Percentiles rank a stretch among this genome's conserved stretches.
phyloP scores from a whole-genome alignment of 2,888 invertebrate species.

The Crematogaster levior region DNA sequence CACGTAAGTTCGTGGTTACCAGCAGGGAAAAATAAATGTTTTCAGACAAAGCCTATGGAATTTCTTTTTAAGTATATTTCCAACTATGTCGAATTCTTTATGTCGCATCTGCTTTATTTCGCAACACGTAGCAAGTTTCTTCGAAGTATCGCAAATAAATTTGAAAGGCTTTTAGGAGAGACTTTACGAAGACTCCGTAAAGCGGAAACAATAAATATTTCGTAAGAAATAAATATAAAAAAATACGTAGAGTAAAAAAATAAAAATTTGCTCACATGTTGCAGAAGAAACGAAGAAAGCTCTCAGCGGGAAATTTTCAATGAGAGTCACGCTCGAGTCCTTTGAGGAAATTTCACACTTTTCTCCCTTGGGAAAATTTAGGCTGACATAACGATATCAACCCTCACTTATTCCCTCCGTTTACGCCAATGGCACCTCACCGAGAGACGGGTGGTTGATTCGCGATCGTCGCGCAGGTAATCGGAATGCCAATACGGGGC shows the following conservation, averaged over 20 bases:
- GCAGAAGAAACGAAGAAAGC: too few relatives aligned
- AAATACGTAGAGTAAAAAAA: neutral
- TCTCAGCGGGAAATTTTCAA: neutral
- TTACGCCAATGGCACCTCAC: neutral
- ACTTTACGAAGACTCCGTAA: neutral
- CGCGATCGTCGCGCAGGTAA: slow-evolving; percentile 30
- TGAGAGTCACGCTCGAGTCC: neutral
- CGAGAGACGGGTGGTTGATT: neutral
- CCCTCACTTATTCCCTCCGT: neutral
- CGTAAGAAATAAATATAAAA: neutral
- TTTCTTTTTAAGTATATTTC: neutral
- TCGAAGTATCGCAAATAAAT: neutral
- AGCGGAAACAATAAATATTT: neutral
- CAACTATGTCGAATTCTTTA: neutral
- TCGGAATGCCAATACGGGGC: slow-evolving; percentile 41
- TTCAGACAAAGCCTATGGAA: neutral
- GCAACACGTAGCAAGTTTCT: neutral
- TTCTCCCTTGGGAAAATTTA: neutral
- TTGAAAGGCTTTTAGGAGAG: neutral
- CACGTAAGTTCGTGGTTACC: slow-evolving; percentile 7
- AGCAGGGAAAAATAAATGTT: neutral
- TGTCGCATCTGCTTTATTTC: neutral
- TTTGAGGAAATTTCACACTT: neutral
- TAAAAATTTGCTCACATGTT: neutral
- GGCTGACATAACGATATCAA: neutral